Evolutionary conservation across 2,797 vertebrate genomes (phyloP).

Genomic region (Gorsachius magnificus): DNA sequence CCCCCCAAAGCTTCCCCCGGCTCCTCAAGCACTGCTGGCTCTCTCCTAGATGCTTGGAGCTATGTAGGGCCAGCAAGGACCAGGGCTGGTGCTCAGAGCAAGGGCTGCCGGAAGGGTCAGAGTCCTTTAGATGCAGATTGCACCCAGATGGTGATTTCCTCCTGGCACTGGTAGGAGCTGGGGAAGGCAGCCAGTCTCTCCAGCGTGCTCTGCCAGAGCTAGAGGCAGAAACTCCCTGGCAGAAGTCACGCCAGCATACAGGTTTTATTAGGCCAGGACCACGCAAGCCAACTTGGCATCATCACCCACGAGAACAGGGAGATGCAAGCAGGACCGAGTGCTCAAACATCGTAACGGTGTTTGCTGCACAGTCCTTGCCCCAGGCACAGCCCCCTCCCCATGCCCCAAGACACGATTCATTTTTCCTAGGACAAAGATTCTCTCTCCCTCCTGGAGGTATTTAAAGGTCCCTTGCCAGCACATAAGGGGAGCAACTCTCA

Average conservation of each 20-base stretch:
- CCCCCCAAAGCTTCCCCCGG: not conserved
- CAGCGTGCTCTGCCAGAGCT: not conserved
- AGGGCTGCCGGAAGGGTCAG: not conserved
- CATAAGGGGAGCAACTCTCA: not conserved
- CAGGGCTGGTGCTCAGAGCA: not conserved
- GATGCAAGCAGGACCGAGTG: not conserved
- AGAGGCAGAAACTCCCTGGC: not conserved
- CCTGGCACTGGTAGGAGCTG: not conserved
- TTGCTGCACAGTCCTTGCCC: not conserved
- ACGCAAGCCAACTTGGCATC: not conserved
- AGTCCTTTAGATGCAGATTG: not conserved
- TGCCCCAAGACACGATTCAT: accelerated
- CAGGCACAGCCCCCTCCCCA: accelerated
- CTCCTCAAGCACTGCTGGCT: not conserved
- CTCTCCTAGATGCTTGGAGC: not conserved
- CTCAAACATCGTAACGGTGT: not conserved
- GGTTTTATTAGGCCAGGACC: not conserved
- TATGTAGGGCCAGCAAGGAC: accelerated
- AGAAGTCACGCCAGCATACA: not conserved
- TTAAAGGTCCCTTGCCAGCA: not conserved
- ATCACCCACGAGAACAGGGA: not conserved
- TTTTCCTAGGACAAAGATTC: no score
- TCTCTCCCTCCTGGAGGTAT: not conserved
- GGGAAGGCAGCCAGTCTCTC: slow-evolving; percentile 14
- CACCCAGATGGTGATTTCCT: slow-evolving; percentile 49